Percentiles rank a stretch among this genome's conserved stretches.
These are phyloP conservation scores for Drosophila rhopaloa DNA, from an alignment of 1,140 invertebrate genomes.

Conservation along the genomic window DNA sequence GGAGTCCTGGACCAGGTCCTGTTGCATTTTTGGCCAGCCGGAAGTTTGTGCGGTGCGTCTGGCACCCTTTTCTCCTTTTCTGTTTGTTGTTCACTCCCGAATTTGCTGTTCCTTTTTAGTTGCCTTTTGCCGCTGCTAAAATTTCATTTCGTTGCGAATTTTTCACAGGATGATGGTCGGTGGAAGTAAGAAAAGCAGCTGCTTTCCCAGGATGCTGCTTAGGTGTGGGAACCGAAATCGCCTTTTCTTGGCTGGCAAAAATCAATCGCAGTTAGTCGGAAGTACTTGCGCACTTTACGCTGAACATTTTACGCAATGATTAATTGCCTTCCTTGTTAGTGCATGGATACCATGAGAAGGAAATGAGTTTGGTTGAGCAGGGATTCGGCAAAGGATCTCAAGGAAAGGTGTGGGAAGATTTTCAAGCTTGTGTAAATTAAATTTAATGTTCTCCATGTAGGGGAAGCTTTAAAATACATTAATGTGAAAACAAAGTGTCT, in stretches of 20 bases:
- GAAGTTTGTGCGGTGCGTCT: conserved; percentile 80
- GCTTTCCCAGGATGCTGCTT: conserved; percentile 57
- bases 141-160: conserved; percentile 76
- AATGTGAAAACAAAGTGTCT: too few species aligned
- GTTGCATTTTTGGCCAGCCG: conserved; percentile 77
- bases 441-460: neutral
- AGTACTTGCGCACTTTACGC: conserved; percentile 60
- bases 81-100: conserved; percentile 15
- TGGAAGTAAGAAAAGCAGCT: conserved; percentile 40
- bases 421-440: neutral
- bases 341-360: conserved; percentile 2
- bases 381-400: neutral
- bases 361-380: neutral
- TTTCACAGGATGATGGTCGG: conserved; percentile 59
- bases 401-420: neutral
- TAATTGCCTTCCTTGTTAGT: conserved; percentile 50
- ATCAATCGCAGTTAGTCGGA: conserved; percentile 74
- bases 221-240: conserved; percentile 69
- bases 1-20: conserved; percentile 66
- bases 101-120: conserved; percentile 18
- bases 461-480: neutral
- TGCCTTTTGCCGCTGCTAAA: conserved; percentile 41
- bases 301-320: conserved; percentile 49
- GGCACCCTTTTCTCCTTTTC: conserved; percentile 61
- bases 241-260: conserved; percentile 48